phyloP scores from a whole-genome alignment of 2,797 vertebrate species.

The Squalus acanthias region DNA sequence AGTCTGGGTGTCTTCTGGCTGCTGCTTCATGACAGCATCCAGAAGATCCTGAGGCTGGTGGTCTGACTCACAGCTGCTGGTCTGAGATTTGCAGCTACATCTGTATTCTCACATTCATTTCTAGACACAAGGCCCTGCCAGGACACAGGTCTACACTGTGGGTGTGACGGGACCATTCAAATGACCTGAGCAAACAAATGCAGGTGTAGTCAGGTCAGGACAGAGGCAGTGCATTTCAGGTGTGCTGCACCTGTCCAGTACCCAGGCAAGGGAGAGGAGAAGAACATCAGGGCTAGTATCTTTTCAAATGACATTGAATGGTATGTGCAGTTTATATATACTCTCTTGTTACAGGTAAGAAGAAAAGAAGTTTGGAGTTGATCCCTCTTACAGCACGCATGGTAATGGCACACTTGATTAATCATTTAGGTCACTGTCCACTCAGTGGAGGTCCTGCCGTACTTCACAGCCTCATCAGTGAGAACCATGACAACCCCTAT shows the following conservation, averaged over 20 bases:
- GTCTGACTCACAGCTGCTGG: not conserved
- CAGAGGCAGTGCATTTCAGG: not conserved
- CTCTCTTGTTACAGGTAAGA: conserved; percentile 66
- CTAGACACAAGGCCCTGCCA: not conserved
- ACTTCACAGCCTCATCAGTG: conserved; percentile 87
- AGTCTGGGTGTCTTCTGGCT: not conserved
- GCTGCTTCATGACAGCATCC: too few species aligned
- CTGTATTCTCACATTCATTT: not conserved
- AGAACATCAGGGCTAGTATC: not conserved
- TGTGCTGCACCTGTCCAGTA: not conserved
- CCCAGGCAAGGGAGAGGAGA: not conserved
- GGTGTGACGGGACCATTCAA: not conserved
- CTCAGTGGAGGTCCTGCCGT: conserved; percentile 83
- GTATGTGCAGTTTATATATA: not conserved
- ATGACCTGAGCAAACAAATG: not conserved
- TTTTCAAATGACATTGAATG: not conserved
- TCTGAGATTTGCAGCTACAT: not conserved
- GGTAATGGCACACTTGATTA: conserved; percentile 95
- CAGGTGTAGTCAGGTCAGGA: not conserved
- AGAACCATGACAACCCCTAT: conserved; percentile 86
- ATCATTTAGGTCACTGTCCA: conserved; percentile 89
- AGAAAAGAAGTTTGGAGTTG: conserved; percentile 80
- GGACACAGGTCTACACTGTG: not conserved
- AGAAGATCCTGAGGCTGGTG: not conserved
- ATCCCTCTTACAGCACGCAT: conserved; percentile 89